Conservation (phyloP, 2,113 vertebrate species). For the Coregonus clupeaformis region DNA sequence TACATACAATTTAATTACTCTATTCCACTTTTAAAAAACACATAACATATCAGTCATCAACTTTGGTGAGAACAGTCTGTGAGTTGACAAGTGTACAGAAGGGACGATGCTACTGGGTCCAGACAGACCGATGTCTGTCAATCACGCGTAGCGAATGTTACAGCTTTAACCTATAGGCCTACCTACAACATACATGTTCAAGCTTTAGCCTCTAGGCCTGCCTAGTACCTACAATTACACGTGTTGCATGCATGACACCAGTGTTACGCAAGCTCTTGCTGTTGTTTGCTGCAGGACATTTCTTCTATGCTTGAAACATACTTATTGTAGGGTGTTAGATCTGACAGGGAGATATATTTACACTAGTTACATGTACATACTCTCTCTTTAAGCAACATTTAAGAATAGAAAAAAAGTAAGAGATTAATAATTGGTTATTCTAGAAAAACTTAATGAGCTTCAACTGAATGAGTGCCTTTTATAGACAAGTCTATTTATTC, state of each 20-base stretch:
- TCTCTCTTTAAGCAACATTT: neutral
- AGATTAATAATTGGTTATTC: neutral
- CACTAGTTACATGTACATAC: neutral
- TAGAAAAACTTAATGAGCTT: slow-evolving; percentile 54
- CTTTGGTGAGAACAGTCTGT: neutral
- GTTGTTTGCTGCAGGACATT: neutral
- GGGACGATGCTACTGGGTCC: neutral
- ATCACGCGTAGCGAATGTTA: neutral
- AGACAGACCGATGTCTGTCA: neutral
- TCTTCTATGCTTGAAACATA: neutral
- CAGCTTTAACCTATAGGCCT: neutral
- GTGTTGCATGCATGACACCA: neutral
- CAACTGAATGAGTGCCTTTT: slow-evolving; percentile 72
- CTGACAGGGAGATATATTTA: neutral
- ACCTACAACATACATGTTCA: no score
- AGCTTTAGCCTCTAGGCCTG: no score
- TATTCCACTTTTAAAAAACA: neutral
- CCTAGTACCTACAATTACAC: neutral
- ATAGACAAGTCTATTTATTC: slow-evolving; percentile 67
- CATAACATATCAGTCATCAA: neutral
- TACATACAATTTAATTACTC: neutral
- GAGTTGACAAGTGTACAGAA: neutral
- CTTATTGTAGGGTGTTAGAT: slow-evolving; percentile 1
- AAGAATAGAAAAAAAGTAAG: neutral
- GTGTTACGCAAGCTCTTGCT: neutral